Base-by-base conservation (phyloP, 92 coral and sea anemone genomes). In the Palythoa caribaeorum region DNA sequence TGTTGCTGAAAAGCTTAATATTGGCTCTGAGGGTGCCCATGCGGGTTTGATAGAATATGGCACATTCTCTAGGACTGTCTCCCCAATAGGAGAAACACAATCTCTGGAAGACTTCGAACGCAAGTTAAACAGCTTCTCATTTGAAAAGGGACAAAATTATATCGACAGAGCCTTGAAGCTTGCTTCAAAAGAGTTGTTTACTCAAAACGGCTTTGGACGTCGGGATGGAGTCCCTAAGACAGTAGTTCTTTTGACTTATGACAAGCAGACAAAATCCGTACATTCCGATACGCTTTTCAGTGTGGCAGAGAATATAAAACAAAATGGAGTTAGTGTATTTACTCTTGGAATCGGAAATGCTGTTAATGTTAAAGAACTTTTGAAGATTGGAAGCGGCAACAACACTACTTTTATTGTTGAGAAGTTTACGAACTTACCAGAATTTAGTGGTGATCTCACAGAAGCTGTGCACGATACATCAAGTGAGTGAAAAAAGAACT, bases 111-210 rank as follows among this genome's bases (percentile, higher is more conserved):
- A 80, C 10, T 80, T 80, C 62, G 73, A 80, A 80, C 53, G 73
- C 73, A 80, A 65, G 10, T 63, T 80, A 38, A 38, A 39, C 20
- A 6, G 53, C 9, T 62, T 80, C n/a, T 47, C 85, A 8, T 80
- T 60, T 40, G 85, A 80, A 80, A 80, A 80, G 37, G 59, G 85
- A 60, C 55, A 80, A 80, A 80, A 80, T 37, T 14, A 65, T 53
- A 80, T 80, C n/a, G 85, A 80, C 59, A 60, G 85, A 63, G 85
- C 85, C 9, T 7, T 80, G 21, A 59, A 63, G 55, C 85, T 80
- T 62, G 85, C 73, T 9, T 63, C 53, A 7, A 19, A n/a, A 17
- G 83, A 36, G 50, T 12, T 80, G 73, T 38, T 80, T 62, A 13
- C 39, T 36, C 73, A 13, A 44, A 63, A n/a, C 7, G 16, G 8